These are phyloP conservation scores for Pteria penguin DNA, from an alignment of 2,888 invertebrate species.

Conservation along the genomic window DNA sequence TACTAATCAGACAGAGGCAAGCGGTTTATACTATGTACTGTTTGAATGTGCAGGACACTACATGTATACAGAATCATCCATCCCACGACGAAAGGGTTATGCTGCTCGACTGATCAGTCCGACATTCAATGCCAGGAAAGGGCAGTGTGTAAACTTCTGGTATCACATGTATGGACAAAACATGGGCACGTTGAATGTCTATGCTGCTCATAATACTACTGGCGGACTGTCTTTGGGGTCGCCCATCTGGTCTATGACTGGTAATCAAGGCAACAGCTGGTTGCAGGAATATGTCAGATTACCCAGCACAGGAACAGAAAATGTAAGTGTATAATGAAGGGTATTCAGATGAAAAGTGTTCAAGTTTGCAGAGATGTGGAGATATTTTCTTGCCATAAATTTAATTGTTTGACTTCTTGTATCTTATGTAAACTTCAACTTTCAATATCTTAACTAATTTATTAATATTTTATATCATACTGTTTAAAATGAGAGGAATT, in stretches of 20 bases:
- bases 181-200: conserved; percentile 70
- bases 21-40: neutral
- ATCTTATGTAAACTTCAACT: too few relatives aligned
- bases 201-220: conserved; percentile 53
- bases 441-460: too few relatives aligned
- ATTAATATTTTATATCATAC: too few relatives aligned
- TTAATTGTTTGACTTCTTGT: too few relatives aligned
- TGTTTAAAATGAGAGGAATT: too few relatives aligned
- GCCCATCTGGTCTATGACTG: conserved; percentile 61
- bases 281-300: conserved; percentile 61
- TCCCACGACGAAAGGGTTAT: conserved; percentile 83
- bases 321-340: conserved; percentile 61
- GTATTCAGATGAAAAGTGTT: too few relatives aligned
- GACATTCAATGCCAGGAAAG: conserved; percentile 11
- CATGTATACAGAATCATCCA: conserved; percentile 76
- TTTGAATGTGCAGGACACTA: conserved; percentile 43
- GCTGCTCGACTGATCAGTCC: conserved; percentile 80
- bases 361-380: too few relatives aligned
- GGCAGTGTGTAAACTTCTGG: conserved; percentile 75
- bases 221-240: conserved; percentile 50
- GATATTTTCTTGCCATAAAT: too few relatives aligned
- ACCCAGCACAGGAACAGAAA: conserved; percentile 50
- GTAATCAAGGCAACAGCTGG: conserved; percentile 73
- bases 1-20: too few relatives aligned
- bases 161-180: conserved; percentile 76